phyloP scores from a whole-genome alignment of 2,888 invertebrate genomes.

The Venusia cambrica region DNA sequence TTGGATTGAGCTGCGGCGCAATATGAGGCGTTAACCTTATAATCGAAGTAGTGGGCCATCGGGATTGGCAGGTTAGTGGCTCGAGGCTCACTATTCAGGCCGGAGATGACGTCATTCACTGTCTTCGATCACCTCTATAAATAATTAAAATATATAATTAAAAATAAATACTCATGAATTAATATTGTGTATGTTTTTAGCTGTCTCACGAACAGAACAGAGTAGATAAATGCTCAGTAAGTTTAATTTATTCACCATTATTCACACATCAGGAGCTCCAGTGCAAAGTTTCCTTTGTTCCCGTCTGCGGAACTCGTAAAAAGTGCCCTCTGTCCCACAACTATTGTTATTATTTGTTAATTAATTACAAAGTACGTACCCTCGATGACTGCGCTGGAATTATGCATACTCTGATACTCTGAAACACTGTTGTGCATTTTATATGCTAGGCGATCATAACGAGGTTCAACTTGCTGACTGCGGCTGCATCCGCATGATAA shows the following conservation, averaged over 20 bases:
- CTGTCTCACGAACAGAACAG: too few relatives aligned
- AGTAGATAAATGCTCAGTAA: constrained; percentile 5
- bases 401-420: constrained; percentile 7
- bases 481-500: too few relatives aligned
- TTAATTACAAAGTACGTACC: constrained; percentile 37
- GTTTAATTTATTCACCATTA: constrained; percentile 21
- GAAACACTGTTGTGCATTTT: not conserved
- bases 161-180: too few relatives aligned
- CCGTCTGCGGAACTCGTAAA: constrained; percentile 16
- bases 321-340: constrained; percentile 24
- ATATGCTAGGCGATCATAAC: not conserved
- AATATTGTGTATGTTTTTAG: too few relatives aligned
- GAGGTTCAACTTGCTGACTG: too few relatives aligned
- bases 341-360: constrained; percentile 43
- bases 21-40: constrained; percentile 49
- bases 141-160: too few relatives aligned
- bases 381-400: constrained; percentile 23
- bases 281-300: constrained; percentile 19
- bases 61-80: constrained; percentile 32
- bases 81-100: constrained; percentile 24
- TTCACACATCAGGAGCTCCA: constrained; percentile 21
- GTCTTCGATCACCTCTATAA: too few relatives aligned
- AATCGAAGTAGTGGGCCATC: constrained; percentile 32
- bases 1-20: constrained; percentile 59
- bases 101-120: constrained; percentile 24